Conservation (phyloP, 2,888 invertebrate genomes). For the Sericinus montela region DNA sequence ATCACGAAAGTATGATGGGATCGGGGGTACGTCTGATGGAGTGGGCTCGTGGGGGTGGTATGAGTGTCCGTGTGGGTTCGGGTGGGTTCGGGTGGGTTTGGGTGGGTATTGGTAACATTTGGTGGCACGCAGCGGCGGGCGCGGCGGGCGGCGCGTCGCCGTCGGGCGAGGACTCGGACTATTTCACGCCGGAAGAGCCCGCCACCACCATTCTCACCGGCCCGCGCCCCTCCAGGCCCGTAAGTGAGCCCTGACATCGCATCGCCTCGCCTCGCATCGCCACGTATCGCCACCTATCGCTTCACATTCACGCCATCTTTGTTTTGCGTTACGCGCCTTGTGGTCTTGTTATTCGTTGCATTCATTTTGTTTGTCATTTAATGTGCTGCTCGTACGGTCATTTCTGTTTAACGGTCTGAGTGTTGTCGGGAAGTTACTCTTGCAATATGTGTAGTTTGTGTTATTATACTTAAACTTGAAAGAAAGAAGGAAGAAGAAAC, state of each 20-base stretch:
- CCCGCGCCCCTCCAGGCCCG: slow-evolving; percentile 62
- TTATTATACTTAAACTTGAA: too few relatives aligned
- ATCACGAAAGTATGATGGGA: too few relatives aligned
- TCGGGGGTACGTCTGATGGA: too few relatives aligned
- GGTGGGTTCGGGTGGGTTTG: not conserved
- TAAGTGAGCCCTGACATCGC: slow-evolving; percentile 43
- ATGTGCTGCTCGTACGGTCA: not conserved
- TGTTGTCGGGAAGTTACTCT: slow-evolving; percentile 1
- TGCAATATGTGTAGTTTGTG: too few relatives aligned
- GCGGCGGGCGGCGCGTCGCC: slow-evolving; percentile 55
- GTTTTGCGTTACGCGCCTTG: slow-evolving; percentile 10
- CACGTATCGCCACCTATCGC: slow-evolving; percentile 3
- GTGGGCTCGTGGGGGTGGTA: too few relatives aligned
- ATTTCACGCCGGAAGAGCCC: slow-evolving; percentile 88
- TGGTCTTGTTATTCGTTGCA: slow-evolving; percentile 11
- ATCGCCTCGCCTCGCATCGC: slow-evolving; percentile 12
- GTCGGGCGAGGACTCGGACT: slow-evolving; percentile 85
- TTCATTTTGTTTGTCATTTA: slow-evolving; percentile 10
- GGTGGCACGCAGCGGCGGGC: slow-evolving; percentile 30
- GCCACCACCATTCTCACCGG: slow-evolving; percentile 83
- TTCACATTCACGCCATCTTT: slow-evolving; percentile 5
- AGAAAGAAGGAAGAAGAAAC: too few relatives aligned
- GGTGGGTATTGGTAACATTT: slow-evolving; percentile 2
- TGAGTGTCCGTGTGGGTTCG: too few relatives aligned
- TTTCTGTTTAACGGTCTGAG: not conserved